Percentiles rank a stretch among this genome's conserved stretches.
Evolutionary conservation across 1,140 invertebrate genomes (phyloP).

Genomic region (Pogonomyrmex barbatus): DNA sequence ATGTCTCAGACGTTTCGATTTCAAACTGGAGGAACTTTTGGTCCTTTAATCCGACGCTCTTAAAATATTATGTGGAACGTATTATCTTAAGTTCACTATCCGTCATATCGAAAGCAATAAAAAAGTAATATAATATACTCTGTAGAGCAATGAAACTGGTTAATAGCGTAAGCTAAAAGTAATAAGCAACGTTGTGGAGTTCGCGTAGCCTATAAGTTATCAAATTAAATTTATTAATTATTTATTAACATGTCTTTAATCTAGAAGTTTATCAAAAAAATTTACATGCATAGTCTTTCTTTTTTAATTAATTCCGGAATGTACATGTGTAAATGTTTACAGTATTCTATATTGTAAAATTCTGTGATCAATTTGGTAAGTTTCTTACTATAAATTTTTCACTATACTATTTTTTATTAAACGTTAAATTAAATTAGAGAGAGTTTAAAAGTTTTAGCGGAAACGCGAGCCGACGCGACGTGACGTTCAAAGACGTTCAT

Average conservation of each 20-base stretch:
- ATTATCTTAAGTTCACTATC: slow-evolving; percentile 28
- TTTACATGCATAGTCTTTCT: neutral
- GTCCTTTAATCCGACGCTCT: slow-evolving; percentile 54
- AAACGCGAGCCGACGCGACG: slow-evolving; percentile 26
- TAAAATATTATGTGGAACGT: slow-evolving; percentile 50
- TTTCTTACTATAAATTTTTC: neutral
- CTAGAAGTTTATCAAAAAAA: neutral
- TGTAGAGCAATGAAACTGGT: slow-evolving; percentile 30
- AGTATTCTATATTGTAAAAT: neutral
- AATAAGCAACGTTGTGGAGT: neutral
- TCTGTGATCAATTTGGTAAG: neutral
- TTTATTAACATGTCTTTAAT: neutral
- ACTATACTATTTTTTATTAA: too few species aligned
- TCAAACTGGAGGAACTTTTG: slow-evolving; percentile 55
- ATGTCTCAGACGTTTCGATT: slow-evolving; percentile 65
- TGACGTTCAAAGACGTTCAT: slow-evolving; percentile 15
- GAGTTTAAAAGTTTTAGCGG: slow-evolving; percentile 22
- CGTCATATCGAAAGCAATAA: slow-evolving; percentile 27
- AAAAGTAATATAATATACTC: slow-evolving; percentile 50
- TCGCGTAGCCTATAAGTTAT: neutral
- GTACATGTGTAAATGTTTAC: neutral
- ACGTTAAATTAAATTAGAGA: slow-evolving; percentile 33
- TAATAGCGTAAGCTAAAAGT: neutral
- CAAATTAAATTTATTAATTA: neutral
- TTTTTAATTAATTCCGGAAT: neutral